Conservation (phyloP, 2,797 vertebrate genomes). For the Sebastes minor region DNA sequence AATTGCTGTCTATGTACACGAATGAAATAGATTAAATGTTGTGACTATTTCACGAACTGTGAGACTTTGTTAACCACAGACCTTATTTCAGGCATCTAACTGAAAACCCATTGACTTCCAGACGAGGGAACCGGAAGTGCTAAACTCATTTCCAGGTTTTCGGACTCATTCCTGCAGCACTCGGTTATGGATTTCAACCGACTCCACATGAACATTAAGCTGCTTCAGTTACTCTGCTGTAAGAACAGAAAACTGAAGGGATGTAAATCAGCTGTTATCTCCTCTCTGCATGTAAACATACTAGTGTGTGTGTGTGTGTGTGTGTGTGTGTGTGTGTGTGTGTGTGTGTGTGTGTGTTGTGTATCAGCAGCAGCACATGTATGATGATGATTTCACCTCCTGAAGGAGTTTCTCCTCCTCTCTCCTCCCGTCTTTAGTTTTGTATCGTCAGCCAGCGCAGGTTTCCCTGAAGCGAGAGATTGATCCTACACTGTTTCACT, state of each 20-base stretch:
- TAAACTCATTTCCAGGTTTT: too few species aligned
- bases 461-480: slow-evolving; percentile 32
- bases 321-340: not conserved
- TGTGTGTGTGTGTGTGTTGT: not conserved
- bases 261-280: not conserved
- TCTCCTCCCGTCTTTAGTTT: slow-evolving; percentile 15
- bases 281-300: slow-evolving; percentile 12
- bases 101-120: too few species aligned
- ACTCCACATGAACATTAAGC: too few species aligned
- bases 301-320: too few species aligned
- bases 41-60: too few species aligned
- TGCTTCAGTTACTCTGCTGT: not conserved
- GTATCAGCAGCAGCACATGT: not conserved
- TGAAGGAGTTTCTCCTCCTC: slow-evolving; percentile 2
- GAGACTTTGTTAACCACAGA: too few species aligned
- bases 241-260: not conserved
- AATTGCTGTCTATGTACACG: too few species aligned
- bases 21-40: too few species aligned
- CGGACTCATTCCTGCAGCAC: too few species aligned
- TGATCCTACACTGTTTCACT: not conserved
- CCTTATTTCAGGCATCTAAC: too few species aligned
- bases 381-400: not conserved
- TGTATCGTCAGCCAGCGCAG: slow-evolving; percentile 55
- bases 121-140: too few species aligned
- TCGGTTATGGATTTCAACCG: not conserved